These are phyloP conservation scores for Phymanthus crucifer DNA, from an alignment of 92 coral and sea anemone species.

Conservation along the genomic window DNA sequence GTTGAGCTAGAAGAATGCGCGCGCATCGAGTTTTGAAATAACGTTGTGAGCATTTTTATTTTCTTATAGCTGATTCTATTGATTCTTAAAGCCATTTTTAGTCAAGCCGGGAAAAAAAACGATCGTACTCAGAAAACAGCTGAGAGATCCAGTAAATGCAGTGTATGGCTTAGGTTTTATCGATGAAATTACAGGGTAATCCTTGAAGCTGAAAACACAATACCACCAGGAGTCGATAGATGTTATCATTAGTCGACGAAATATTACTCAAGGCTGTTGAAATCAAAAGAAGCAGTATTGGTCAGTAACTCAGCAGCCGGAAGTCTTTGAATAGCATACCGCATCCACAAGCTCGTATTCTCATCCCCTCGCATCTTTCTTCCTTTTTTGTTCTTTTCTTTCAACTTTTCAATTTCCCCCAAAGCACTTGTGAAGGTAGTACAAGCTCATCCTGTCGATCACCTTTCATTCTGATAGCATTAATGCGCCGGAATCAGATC, in stretches of 20 bases:
- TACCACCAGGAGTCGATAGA: not conserved
- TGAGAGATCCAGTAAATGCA: too few species aligned
- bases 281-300: not conserved
- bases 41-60: too few species aligned
- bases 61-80: too few species aligned
- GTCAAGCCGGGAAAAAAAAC: not conserved
- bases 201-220: not conserved
- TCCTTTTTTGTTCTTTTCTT: not conserved
- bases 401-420: not conserved
- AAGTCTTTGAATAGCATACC: not conserved
- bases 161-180: not conserved
- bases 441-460: not conserved
- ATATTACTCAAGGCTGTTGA: not conserved
- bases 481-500: constrained; percentile 5
- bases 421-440: constrained; percentile 1
- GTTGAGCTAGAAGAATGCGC: too few species aligned
- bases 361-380: not conserved
- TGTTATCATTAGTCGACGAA: not conserved
- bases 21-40: too few species aligned
- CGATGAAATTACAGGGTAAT: not conserved
- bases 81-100: too few species aligned
- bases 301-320: not conserved
- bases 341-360: not conserved
- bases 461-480: not conserved
- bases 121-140: too few species aligned